Evolutionary conservation across 2,888 invertebrate species (phyloP).

Genomic region (Drosophila affinis): DNA sequence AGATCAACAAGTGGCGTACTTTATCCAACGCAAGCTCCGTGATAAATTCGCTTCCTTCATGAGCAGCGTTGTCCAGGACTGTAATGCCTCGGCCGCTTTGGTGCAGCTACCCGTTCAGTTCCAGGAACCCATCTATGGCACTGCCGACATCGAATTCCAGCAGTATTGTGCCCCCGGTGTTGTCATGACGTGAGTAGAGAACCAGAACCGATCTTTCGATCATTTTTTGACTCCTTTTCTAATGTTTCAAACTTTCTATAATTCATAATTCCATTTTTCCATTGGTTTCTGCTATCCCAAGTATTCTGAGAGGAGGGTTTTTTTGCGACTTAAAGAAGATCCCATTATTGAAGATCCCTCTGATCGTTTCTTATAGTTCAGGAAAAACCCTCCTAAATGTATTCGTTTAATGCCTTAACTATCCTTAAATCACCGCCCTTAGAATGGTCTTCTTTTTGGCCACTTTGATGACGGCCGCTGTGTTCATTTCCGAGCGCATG

Average conservation of each 20-base stretch:
- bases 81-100: constrained; percentile 86
- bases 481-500: constrained; percentile 91
- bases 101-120: constrained; percentile 88
- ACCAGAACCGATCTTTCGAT: background rate
- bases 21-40: constrained; percentile 88
- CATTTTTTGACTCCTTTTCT: background rate
- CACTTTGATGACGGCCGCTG: constrained; percentile 91
- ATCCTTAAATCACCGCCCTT: constrained; percentile 35
- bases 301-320: background rate
- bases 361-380: constrained; percentile 6
- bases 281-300: background rate
- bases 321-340: background rate
- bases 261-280: background rate
- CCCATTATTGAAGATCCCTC: constrained; percentile 9
- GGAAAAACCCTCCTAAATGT: background rate
- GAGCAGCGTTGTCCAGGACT: constrained; percentile 86
- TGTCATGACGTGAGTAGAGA: constrained; percentile 89
- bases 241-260: background rate
- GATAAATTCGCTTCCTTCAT: constrained; percentile 89
- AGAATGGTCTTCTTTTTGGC: constrained; percentile 94
- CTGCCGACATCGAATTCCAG: constrained; percentile 88
- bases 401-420: constrained; percentile 45
- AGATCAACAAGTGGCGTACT: constrained; percentile 94
- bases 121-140: constrained; percentile 89
- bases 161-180: constrained; percentile 94